Evolutionary conservation across 2,888 invertebrate genomes (phyloP), one percentile per base, ranked within the genome.

Genomic region (Xanthorhoe designata): DNA sequence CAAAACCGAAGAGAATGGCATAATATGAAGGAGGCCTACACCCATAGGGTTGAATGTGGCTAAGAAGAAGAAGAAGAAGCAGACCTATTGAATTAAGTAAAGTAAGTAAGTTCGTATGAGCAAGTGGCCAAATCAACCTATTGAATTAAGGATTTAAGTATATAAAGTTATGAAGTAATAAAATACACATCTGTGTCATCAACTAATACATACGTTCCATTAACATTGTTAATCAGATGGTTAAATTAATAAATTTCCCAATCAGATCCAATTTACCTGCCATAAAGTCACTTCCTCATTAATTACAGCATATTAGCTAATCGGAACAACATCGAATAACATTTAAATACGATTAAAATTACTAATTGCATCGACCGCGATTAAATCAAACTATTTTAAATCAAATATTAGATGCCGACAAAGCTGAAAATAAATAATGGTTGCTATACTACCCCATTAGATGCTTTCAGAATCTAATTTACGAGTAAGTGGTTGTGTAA

Each of bases 261-360:
- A 67, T 63, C 67, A 68, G 60, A 58, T 68, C 56, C 53, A 62
- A 66, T 63, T 67, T 56, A 63, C 51, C 47, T 38, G 60, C 64
- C 54, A 68, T 64, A 61, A 68, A 61, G 38, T 13, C n/a, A 51
- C 61, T 64, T 68, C 68, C 68, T 64, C 64, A 64, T 68, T 68
- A 68, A 68, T 68, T 64, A 67, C 60, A n/a, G 38, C 50, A 45
- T 61, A 64, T 68, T 61, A 68, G 68, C 61, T 68, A 68, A 64
- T 64, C 61, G 35, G 4, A 38, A 49, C n/a, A n/a, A n/a, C 61
- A 61, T 61, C 57, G 56, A 56, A 67, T 67, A 51, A 10, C 18
- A 64, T 68, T 68, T 58, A 54, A 64, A 68, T 61, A 51, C 15
- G 18, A 61, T 58, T 58, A 42, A 57, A 57, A 35, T 56, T 60